Evolutionary conservation across 2,888 invertebrate genomes (phyloP), one percentile per base, ranked within the genome.

Genomic region (Volucella zonaria): DNA sequence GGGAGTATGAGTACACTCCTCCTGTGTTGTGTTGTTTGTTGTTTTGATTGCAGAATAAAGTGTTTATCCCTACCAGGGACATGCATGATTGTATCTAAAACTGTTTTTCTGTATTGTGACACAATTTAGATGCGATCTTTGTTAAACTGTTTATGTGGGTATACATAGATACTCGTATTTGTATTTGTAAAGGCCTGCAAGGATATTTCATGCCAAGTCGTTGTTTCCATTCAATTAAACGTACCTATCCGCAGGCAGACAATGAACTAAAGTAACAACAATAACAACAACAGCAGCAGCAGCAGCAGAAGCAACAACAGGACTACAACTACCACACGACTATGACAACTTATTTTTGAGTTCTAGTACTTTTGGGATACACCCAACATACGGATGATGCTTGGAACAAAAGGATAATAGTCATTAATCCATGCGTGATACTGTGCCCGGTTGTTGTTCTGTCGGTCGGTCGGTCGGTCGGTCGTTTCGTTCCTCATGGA

Each of bases 141-240:
- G 66, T 59, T 70, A 78, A 78, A 79, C 73, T 67, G 71, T 79
- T 79, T 79, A 67, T 78, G 38, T 58, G 18, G 51, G 10, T 49
- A 8, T 66, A 18, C 18, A 12, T n/a, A 3, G 8, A 1, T 51
- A 23, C 1, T 23, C 23, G 23, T 23, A 23, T 23, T 23, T 4
- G 23, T 31, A 31, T 31, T 12, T 54, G 68, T 12, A 38, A 31
- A 59, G 38, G 56, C 40, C 40, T 15, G 6, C 54, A 31, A 51
- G 18, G 64, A 23, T 56, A 66, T 56, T 62, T 77, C 73, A 77
- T 82, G 82, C 77, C 77, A 62, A 73, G 62, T 82, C 47, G 31
- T 68, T 83, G 80, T 85, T 85, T 85, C 85, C 85, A 85, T 85
- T 85, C 85, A 85, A 85, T 85, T 85, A 81, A 85, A 81, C 76